Base-by-base conservation (phyloP, 2,113 vertebrate species). In the Gyps fulvus region DNA sequence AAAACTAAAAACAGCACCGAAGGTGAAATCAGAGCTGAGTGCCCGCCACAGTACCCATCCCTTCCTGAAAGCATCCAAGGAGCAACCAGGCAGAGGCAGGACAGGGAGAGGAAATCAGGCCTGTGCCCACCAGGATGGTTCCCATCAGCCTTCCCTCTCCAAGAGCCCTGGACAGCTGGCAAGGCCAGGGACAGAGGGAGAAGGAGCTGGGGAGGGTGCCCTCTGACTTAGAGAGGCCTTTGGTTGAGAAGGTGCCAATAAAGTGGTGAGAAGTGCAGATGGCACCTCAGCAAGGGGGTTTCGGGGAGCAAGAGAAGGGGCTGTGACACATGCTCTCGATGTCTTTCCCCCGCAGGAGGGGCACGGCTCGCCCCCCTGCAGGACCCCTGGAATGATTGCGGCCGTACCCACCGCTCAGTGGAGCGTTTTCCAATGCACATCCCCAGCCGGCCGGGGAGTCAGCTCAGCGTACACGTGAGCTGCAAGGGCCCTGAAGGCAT, bases 311-410 rank as follows among this genome's bases (percentile, higher is more conserved):
- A 57, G 34, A 47, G 54, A 45, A 67, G 54, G 34, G 13, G 10
- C 26, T 78, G 36, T 0, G 4, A 10, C 26, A 1, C 1, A 21
- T 42, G 16, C 29, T 40, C 16, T 59, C 0, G 1, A 11, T 45
- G 43, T 59, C 43, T n/a, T 45, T 57, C 9, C 36, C 23, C 52
- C 29, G 9, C 52, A 34, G 74, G 29, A 40, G 47, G 23, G 22
- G 23, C 57, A 71, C 1, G 3, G 20, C 40, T 72, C 4, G 4
- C 43, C 67, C 0, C 0, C 22, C 58, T 25, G 38, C 6, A 5
- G 3, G n/a, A n/a, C 27, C 32, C 15, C 50, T 70, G 73, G 61
- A 70, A n/a, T 1, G 7, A 1, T 0, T 15, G 38, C 1, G 1
- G n/a, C 42, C 49, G 2, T 55, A 26, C 6, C 27, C 50, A 3